These are phyloP conservation scores for Solea solea DNA, from an alignment of 2,113 vertebrate genomes.

Conservation along the genomic window DNA sequence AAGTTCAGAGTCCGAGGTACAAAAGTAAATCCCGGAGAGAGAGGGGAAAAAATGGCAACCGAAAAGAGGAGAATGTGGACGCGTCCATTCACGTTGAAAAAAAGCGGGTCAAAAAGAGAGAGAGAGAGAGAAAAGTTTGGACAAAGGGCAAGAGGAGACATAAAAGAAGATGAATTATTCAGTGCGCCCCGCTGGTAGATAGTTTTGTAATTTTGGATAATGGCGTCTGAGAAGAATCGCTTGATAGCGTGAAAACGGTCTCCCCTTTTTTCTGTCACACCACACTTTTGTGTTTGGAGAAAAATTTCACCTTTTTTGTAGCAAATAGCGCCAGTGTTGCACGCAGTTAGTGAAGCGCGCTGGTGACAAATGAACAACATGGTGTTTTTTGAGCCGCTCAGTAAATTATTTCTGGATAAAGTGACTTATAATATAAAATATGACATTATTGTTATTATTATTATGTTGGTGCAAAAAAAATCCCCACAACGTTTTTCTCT, in stretches of 20 bases:
- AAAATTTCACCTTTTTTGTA: conserved; percentile 54
- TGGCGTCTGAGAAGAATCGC: conserved; percentile 81
- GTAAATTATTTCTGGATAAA: not conserved
- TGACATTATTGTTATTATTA: conserved; percentile 13
- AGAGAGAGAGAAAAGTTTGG: conserved; percentile 76
- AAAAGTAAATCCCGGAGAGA: conserved; percentile 81
- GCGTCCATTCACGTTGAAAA: conserved; percentile 87
- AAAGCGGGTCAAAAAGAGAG: conserved; percentile 76
- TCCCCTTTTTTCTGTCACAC: conserved; percentile 71
- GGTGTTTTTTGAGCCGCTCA: not conserved
- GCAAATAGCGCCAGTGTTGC: conserved; percentile 40
- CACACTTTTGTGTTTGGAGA: conserved; percentile 52
- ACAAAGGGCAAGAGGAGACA: conserved; percentile 86
- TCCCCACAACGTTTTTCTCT: conserved; percentile 12
- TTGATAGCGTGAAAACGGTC: conserved; percentile 84
- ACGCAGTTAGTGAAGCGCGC: conserved; percentile 25
- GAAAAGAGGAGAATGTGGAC: conserved; percentile 65
- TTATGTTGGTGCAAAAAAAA: not conserved
- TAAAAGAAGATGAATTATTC: conserved; percentile 89
- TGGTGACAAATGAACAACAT: conserved; percentile 22
- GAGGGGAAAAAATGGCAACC: conserved; percentile 37
- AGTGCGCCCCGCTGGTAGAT: conserved; percentile 88
- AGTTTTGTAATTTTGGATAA: conserved; percentile 88
- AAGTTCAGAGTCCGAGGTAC: conserved; percentile 80
- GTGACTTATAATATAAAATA: conserved; percentile 4